These are phyloP conservation scores for Fukomys damarensis DNA, from an alignment of 2,113 vertebrate species.

Conservation along the genomic window DNA sequence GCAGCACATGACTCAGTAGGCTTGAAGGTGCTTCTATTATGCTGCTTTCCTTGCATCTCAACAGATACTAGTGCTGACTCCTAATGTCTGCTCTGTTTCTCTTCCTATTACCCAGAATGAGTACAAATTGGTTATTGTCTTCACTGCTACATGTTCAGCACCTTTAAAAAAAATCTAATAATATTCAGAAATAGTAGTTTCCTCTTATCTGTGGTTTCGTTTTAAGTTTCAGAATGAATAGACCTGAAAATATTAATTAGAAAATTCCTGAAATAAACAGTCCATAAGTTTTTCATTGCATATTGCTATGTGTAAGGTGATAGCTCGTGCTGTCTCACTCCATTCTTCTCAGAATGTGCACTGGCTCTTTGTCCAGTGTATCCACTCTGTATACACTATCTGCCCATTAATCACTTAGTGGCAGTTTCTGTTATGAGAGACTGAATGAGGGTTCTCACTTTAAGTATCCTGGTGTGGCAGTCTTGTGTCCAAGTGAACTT, in stretches of 20 bases:
- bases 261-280: not conserved
- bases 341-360: not conserved
- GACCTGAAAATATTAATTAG: not conserved
- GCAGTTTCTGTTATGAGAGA: not conserved
- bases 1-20: not conserved
- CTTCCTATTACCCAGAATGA: not conserved
- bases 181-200: not conserved
- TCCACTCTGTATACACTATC: not conserved
- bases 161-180: not conserved
- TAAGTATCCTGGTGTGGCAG: not conserved
- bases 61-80: not conserved
- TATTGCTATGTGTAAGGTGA: not conserved
- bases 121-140: not conserved
- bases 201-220: not conserved
- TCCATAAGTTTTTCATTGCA: not conserved
- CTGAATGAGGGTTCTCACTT: too few species aligned
- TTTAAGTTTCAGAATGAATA: not conserved
- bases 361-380: not conserved
- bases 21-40: rapidly evolving
- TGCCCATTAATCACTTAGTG: not conserved
- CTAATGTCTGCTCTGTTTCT: too few species aligned
- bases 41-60: not conserved
- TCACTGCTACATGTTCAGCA: not conserved
- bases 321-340: not conserved
- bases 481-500: not conserved